These are phyloP conservation scores for Chascanopsetta lugubris DNA, from an alignment of 2,113 vertebrate species.

Conservation along the genomic window DNA sequence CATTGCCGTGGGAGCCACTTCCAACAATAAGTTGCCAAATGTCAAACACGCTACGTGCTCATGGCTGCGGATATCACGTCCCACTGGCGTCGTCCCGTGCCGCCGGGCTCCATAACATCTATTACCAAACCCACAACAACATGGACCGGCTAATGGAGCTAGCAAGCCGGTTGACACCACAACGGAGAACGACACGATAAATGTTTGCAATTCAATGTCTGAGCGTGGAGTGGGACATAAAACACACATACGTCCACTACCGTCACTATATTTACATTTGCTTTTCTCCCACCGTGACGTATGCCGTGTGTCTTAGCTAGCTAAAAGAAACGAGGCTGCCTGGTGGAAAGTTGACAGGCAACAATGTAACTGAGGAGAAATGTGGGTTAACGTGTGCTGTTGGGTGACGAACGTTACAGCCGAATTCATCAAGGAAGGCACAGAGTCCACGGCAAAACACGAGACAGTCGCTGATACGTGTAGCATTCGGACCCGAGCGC, in stretches of 20 bases:
- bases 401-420: background rate
- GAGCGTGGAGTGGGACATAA: too few relatives aligned
- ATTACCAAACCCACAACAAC: background rate
- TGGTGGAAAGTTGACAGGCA: background rate
- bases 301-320: background rate
- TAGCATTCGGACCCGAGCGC: background rate
- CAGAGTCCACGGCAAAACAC: background rate
- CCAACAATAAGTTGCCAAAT: background rate
- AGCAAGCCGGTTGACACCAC: background rate
- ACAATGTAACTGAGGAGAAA: too few relatives aligned
- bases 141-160: background rate
- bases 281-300: too few relatives aligned
- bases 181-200: background rate
- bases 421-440: background rate
- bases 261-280: too few relatives aligned
- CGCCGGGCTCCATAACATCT: too few relatives aligned
- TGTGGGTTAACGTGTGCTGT: background rate
- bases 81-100: too few relatives aligned
- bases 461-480: background rate
- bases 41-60: background rate
- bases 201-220: background rate
- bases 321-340: background rate
- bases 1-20: too few relatives aligned
- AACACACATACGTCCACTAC: background rate
- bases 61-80: too few relatives aligned